Evolutionary conservation across 2,888 invertebrate species (phyloP), one percentile per base, ranked within the genome.

Genomic region (Palloptera scutellata): DNA sequence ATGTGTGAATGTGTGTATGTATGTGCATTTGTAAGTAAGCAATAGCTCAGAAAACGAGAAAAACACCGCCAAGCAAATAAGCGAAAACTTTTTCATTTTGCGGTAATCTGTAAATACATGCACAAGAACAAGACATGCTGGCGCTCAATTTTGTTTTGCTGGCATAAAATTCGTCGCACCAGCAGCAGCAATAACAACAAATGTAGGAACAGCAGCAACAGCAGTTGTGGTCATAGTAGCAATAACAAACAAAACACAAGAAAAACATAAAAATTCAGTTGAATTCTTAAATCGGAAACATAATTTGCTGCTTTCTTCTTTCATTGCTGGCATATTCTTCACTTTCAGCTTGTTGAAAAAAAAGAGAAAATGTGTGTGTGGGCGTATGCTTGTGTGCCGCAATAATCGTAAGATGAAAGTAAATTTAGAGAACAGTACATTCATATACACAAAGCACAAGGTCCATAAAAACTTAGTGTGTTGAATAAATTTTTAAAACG

Each of bases 21-120:
- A 54, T 20, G 19, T 20, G 54, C 12, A 54, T 53, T 53, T 19
- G 54, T 54, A 17, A 20, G 54, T 19, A 1, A 53, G 19, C 53
- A 42, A 58, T 3, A 42, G 40, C 20, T 8, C 48, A 20, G 13
- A 5, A 61, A 51, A 8, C 6, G 6, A 20, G 6, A 40, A 48
- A 64, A 17, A 9, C 13, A 19, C 43, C 12, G 1, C 8, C 63
- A 57, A 57, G 57, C 55, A 57, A 57, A 57, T 55, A 30, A 45
- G 43, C 5, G n/a, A 48, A 65, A 66, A 66, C 54, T 66, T 66
- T 66, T 66, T 51, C 57, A 51, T 57, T 66, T 51, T 66, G 61
- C 43, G 61, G 66, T 57, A 61, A 61, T 61, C 51, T 61, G 51
- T 41, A 40, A 57, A n/a, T n/a, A 55, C 45, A 30, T n/a, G 61